Evolutionary conservation across 1,140 invertebrate genomes (phyloP), one percentile per base, ranked within the genome.

Genomic region (Radopholus similis): DNA sequence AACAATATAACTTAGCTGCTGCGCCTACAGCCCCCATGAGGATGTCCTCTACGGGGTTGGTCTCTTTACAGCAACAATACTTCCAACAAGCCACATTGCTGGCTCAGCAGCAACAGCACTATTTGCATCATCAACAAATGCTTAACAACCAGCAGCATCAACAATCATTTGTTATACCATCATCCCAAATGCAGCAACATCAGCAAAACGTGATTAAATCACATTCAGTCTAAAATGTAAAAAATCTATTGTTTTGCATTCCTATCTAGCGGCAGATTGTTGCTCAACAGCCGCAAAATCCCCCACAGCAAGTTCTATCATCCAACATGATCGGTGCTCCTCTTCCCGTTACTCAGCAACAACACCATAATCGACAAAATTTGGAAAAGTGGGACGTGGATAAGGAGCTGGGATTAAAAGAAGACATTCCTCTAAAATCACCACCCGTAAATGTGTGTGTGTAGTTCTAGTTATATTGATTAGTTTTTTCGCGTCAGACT

Each of bases 401-500:
- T 26, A 63, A 38, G 26, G 55, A 63, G 57, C 34, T 53, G 2
- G 49, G 49, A 13, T 1, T 58, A 35, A 66, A 66, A n/a, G 57
- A 26, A 23, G 60, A 66, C 32, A 26, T 38, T 13, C 18, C 37
- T 28, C 18, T 58, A 32, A 58, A 58, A 0, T 51, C 62, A 3
- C 42, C 38, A 30, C 26, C 32, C n/a, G 40, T 35, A 21, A 51
- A 59, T 65, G 34, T 67, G 37, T 47, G 51, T 70, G 18, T 57
- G 28, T 26, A 28, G 35, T 32, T 38, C 28, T 18, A 55, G 5
- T 55, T 55, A 26, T 26, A n/a, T 55, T 2, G 32, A 64, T 60
- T 64, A 64, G 11, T 11, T 11, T 69, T 40, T 70, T 66, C 21
- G 23, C 42, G 63, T n/a, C 63, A 70, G 68, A 67, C 66, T 1